phyloP scores from a whole-genome alignment of 2,113 vertebrate species.

The Syrmaticus mikado region DNA sequence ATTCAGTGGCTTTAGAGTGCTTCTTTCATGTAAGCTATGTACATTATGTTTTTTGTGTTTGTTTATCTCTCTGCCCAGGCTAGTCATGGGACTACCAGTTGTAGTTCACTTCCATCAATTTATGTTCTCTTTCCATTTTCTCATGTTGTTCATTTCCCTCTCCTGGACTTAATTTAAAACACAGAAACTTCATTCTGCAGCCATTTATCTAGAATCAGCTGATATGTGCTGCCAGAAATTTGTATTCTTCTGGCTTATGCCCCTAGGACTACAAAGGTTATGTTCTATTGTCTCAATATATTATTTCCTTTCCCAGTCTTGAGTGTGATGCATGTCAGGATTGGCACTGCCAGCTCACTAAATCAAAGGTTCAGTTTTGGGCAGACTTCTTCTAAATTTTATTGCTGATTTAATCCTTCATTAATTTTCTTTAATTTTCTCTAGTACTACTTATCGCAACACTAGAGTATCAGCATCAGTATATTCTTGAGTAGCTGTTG shows the following conservation, averaged over 20 bases:
- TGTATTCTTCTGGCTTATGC: neutral
- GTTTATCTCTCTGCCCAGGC: neutral
- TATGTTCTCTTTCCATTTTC: neutral
- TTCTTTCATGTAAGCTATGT: neutral
- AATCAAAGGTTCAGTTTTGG: neutral
- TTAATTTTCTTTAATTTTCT: neutral
- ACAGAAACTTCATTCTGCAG: neutral
- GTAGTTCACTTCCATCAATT: neutral
- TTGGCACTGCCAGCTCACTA: neutral
- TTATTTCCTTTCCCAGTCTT: neutral
- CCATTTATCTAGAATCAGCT: neutral
- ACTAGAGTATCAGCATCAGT: neutral
- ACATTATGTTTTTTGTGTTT: neutral
- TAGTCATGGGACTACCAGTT: neutral
- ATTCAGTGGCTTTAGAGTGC: neutral
- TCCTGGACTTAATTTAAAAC: neutral
- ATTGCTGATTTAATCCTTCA: neutral
- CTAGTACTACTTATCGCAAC: neutral
- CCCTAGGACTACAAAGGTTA: neutral
- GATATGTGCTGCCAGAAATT: neutral
- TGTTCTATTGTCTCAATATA: neutral
- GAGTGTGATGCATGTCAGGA: neutral
- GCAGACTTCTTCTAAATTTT: neutral
- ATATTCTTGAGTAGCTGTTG: neutral
- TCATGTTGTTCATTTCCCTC: neutral